A percentile compares a stretch with the other conserved stretches of the same genome.
phyloP scores from a whole-genome alignment of 2,888 invertebrate genomes.

The Dioctria rufipes region DNA sequence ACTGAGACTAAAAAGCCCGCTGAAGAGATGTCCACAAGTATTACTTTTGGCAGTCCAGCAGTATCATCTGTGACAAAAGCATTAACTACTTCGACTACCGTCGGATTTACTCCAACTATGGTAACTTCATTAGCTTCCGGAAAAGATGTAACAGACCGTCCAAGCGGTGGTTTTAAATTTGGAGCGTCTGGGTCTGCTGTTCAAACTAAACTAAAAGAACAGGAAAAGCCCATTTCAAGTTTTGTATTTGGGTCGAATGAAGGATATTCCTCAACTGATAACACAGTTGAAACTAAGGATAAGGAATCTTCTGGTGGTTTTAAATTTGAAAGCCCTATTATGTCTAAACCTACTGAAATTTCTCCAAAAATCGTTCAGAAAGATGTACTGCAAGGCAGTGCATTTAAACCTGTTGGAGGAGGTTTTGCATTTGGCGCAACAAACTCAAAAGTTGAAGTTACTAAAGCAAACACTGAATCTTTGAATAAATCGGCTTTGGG shows the following conservation, averaged over 20 bases:
- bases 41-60: slow-evolving; percentile 25
- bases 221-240: slow-evolving; percentile 49
- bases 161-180: slow-evolving; percentile 60
- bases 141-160: slow-evolving; percentile 38
- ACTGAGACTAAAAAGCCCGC: slow-evolving; percentile 38
- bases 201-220: slow-evolving; percentile 42
- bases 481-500: slow-evolving; percentile 54
- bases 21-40: background rate
- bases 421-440: slow-evolving; percentile 10
- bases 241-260: slow-evolving; percentile 58
- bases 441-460: background rate
- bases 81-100: slow-evolving; percentile 27
- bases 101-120: slow-evolving; percentile 46
- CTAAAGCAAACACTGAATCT: slow-evolving; percentile 11
- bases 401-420: slow-evolving; percentile 34
- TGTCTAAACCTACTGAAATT: background rate
- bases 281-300: background rate
- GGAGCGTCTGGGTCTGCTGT: slow-evolving; percentile 50
- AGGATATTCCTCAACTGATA: background rate
- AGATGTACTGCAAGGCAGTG: background rate
- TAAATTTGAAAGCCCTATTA: background rate
- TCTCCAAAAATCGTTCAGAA: slow-evolving; percentile 1
- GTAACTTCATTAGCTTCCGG: background rate
- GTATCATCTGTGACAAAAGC: slow-evolving; percentile 3
- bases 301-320: slow-evolving; percentile 1